Base-by-base conservation (phyloP, 2,888 invertebrate species). In the Cheilosia variabilis region DNA sequence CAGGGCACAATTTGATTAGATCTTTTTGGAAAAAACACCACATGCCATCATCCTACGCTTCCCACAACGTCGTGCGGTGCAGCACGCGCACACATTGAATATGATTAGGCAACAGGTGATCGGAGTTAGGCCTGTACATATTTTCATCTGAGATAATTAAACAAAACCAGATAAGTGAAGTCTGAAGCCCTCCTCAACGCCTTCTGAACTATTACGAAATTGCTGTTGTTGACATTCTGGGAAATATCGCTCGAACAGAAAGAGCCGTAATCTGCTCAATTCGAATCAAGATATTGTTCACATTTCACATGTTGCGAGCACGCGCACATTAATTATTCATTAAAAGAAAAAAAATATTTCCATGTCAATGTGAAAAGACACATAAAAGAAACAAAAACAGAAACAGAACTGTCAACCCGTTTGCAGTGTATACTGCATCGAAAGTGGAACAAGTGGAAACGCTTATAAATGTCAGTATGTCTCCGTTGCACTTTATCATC, bases 61-160 rank as follows among this genome's bases (percentile, higher is more conserved):
- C 17, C 24, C 53, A 22, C 45, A 17, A 37, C 10, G 7, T 4
- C 7, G 19, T 24, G 27, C 47, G 13, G 24, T 58, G 10, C 34
- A 45, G 37, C 47, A 22, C n/a, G 7, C 19, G 37, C 37, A 13
- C 13, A 37, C 37, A 37, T 37, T 53, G 58, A 50, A 76, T 45
- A 41, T 52, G 45, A 37, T 76, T 69, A 47, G 22, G 55, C 78
- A 73, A 73, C 83, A 83, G 68, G 83, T 83, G 78, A 62, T 78
- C 27, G n/a, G 1, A 34, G 34, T 15, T 19, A 10, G 65, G 66
- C 60, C 37, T 63, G 72, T 57, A 50, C 63, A 62, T 73, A 66
- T 78, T 50, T 73, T 43, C 60, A 60, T 62, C 22, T 27, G 58
- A 47, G 62, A 69, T 77, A 57, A 19, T 52, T 43, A 57, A 55